phyloP scores from a whole-genome alignment of 2,113 vertebrate species.

The Shinisaurus crocodilurus region DNA sequence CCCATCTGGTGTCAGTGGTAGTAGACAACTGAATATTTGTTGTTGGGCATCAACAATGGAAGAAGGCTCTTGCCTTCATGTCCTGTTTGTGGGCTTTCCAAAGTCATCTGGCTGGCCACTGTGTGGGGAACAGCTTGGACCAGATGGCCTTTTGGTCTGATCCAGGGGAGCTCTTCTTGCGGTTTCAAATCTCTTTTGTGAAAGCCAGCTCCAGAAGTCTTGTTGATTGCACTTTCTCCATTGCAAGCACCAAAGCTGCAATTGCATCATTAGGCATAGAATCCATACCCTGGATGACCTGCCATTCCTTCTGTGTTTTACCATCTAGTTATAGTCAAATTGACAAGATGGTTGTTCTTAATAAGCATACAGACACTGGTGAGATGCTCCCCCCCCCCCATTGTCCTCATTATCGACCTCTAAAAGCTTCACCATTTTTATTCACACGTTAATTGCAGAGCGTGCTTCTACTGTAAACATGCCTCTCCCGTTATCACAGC shows the following conservation, averaged over 20 bases:
- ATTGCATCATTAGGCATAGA: too few species aligned
- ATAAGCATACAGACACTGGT: neutral
- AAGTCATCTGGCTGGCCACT: neutral
- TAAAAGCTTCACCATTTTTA: conserved; percentile 9
- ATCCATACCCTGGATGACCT: conserved; percentile 11
- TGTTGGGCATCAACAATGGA: neutral
- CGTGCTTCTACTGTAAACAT: conserved; percentile 45
- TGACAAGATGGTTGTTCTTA: conserved; percentile 39
- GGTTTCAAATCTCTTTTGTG: too few species aligned
- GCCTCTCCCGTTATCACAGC: conserved; percentile 41
- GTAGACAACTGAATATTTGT: neutral
- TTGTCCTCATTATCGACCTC: neutral
- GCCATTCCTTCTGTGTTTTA: conserved; percentile 21
- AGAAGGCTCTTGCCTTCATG: neutral
- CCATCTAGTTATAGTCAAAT: conserved; percentile 26
- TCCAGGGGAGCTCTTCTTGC: neutral
- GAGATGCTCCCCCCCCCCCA: neutral
- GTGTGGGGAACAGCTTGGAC: neutral
- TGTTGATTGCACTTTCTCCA: too few species aligned
- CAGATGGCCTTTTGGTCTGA: neutral
- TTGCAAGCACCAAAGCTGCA: too few species aligned
- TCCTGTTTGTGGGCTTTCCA: neutral
- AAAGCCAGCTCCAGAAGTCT: too few species aligned
- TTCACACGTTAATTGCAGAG: conserved; percentile 17
- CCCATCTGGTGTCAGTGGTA: too few species aligned